Percentiles rank a stretch among this genome's conserved stretches.
These are phyloP conservation scores for Popillia japonica DNA, from an alignment of 1,140 invertebrate species.

Conservation along the genomic window DNA sequence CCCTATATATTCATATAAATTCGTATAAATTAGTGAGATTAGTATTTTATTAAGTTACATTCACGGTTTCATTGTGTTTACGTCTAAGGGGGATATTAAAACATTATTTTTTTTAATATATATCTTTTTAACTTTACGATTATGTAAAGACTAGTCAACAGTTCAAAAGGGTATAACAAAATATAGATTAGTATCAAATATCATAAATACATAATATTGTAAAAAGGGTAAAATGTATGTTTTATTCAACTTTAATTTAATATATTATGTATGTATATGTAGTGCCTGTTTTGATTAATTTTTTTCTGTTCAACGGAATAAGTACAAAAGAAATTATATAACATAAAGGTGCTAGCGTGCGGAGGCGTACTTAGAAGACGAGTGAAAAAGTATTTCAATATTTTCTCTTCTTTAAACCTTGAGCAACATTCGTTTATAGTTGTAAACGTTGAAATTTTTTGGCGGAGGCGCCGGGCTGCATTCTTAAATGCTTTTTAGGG, in stretches of 20 bases:
- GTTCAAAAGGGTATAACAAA: conserved; percentile 27
- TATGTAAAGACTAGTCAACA: conserved; percentile 25
- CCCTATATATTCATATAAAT: background rate
- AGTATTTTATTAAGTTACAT: background rate
- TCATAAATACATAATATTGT: conserved; percentile 8
- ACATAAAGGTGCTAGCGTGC: no score
- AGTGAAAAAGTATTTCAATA: no score
- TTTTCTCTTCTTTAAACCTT: no score
- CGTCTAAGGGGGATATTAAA: background rate
- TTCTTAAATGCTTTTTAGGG: no score
- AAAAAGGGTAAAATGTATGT: background rate
- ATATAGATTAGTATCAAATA: conserved; percentile 23
- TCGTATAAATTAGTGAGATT: background rate
- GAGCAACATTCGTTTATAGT: no score
- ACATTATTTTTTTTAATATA: background rate
- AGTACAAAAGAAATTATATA: no score
- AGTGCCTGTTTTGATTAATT: no score
- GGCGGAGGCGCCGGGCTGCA: no score
- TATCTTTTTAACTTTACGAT: conserved; percentile 20
- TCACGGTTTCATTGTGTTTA: background rate
- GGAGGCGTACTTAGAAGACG: no score
- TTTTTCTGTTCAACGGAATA: no score
- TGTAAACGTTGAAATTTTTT: no score
- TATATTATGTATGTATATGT: no score
- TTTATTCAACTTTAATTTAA: background rate